Percentiles rank a stretch among this genome's conserved stretches.
phyloP scores from a whole-genome alignment of 2,797 vertebrate species.

The Furcifer pardalis region DNA sequence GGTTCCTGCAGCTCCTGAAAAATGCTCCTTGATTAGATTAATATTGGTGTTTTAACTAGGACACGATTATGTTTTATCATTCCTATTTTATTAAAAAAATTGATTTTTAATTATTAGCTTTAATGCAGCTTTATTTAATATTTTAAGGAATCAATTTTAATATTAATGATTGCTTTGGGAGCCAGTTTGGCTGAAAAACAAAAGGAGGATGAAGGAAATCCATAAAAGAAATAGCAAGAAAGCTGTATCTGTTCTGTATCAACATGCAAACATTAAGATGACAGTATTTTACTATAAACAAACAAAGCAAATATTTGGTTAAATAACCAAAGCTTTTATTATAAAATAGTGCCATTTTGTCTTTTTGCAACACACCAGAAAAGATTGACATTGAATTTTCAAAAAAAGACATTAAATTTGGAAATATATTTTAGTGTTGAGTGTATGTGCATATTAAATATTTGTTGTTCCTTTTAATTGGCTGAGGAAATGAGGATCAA shows the following conservation, averaged over 20 bases:
- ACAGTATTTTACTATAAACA: no score
- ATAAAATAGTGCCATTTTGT: not conserved
- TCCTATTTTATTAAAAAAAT: not conserved
- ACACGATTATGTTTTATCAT: not conserved
- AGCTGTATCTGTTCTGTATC: no score
- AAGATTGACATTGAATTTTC: not conserved
- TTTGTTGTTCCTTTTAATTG: not conserved
- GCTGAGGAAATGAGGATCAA: not conserved
- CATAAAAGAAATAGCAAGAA: not conserved
- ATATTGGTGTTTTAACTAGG: not conserved
- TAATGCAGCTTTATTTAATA: not conserved
- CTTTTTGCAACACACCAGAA: not conserved
- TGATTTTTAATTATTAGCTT: not conserved
- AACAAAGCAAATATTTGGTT: not conserved
- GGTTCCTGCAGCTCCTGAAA: no score
- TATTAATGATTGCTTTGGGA: not conserved
- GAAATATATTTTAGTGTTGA: not conserved
- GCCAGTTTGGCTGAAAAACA: not conserved
- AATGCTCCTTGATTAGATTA: not conserved
- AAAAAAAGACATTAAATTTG: not conserved
- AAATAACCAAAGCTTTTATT: not conserved
- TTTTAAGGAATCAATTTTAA: not conserved
- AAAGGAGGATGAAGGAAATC: not conserved
- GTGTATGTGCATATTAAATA: not conserved
- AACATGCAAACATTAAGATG: no score